A percentile compares a stretch with the other conserved stretches of the same genome.
phyloP scores from a whole-genome alignment of 2,797 vertebrate genomes.

The Spea hammondii region DNA sequence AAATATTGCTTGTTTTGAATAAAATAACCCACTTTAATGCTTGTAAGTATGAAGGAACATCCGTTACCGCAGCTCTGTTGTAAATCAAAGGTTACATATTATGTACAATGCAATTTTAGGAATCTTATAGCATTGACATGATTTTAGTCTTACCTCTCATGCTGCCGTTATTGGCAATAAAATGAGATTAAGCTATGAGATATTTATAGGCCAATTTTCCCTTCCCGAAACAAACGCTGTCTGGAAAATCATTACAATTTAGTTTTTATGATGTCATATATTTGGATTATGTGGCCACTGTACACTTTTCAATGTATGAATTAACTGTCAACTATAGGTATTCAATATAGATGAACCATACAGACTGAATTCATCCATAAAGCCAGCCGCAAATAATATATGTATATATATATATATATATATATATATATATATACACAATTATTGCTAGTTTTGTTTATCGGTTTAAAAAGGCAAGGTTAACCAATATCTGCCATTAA shows the following conservation, averaged over 20 bases:
- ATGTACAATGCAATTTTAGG: conserved; percentile 16
- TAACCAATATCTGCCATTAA: too few relatives aligned
- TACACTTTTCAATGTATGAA: background rate
- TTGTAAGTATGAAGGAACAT: background rate
- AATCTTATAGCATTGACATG: conserved; percentile 12
- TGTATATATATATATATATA: too few relatives aligned
- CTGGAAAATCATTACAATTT: conserved; percentile 10
- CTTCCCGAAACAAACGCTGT: conserved; percentile 24
- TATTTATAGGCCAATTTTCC: conserved; percentile 35
- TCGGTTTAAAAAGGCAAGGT: too few relatives aligned
- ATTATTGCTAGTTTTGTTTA: too few relatives aligned
- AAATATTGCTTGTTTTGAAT: too few relatives aligned
- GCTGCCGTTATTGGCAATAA: conserved; percentile 25
- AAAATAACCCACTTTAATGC: too few relatives aligned
- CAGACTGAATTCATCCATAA: too few relatives aligned
- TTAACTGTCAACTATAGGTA: background rate
- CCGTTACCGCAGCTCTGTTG: background rate
- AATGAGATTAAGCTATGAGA: conserved; percentile 20
- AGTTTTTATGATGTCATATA: conserved; percentile 1
- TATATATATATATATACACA: too few relatives aligned
- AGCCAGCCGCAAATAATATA: too few relatives aligned
- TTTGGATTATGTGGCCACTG: background rate
- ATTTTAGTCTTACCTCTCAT: conserved; percentile 25
- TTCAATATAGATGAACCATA: too few relatives aligned
- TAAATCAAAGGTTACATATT: conserved; percentile 9